Evolutionary conservation across 2,888 invertebrate genomes (phyloP).

Genomic region (Periphyllus acericola): DNA sequence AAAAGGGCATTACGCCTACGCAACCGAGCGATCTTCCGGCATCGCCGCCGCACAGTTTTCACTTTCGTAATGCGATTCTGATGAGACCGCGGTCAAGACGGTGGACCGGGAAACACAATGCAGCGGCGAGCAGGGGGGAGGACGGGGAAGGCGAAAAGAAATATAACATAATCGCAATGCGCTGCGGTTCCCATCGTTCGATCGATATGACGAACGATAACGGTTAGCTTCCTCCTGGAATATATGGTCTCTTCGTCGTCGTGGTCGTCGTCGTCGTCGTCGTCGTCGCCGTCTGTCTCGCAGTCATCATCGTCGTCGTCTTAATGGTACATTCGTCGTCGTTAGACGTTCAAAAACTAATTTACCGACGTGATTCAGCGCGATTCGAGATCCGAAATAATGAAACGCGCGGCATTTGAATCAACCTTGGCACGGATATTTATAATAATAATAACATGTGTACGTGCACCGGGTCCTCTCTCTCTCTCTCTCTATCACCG

Average conservation of each 20-base stretch:
- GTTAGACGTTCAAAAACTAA: constrained; percentile 57
- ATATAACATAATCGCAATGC: constrained; percentile 1
- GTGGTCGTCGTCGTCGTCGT: background rate
- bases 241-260: background rate
- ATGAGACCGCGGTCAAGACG: background rate
- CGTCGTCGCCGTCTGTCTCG: constrained; percentile 9
- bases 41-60: constrained; percentile 36
- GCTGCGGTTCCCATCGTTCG: constrained; percentile 49
- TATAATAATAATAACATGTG: background rate
- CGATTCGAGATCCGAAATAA: constrained; percentile 25
- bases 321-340: background rate
- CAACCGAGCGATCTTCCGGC: constrained; percentile 20
- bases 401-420: constrained; percentile 48
- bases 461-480: background rate
- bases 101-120: too few species aligned
- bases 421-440: constrained; percentile 57
- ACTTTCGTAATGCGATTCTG: constrained; percentile 58
- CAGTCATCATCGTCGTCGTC: background rate
- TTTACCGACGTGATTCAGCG: constrained; percentile 60
- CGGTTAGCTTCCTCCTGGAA: background rate
- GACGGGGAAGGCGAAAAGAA: background rate
- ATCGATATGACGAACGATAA: constrained; percentile 51
- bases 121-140: too few species aligned
- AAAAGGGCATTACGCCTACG: constrained; percentile 4
- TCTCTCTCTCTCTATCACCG: background rate